Evolutionary conservation across 2,888 invertebrate species (phyloP), one percentile per base, ranked within the genome.

Genomic region (Drosophila suboccidentalis): DNA sequence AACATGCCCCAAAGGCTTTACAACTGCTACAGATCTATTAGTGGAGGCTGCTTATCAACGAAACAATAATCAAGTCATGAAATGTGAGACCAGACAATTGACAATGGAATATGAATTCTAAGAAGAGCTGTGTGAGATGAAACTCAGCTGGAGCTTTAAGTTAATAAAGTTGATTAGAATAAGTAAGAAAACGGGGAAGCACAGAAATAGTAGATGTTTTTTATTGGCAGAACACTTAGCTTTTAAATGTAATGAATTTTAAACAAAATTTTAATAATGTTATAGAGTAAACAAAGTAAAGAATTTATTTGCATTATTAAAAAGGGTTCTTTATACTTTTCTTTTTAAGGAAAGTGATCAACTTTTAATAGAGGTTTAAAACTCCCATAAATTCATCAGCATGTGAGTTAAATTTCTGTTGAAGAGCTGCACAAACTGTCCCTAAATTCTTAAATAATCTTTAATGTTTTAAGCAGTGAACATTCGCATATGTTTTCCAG

Each of bases 21-120:
- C 15, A 61, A 19, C 41, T n/a, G 19, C 50, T 4, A 4, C 8
- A 15, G 43, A 26, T 11, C 15, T 47, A 38, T 46, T 32, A 41
- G 39, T 29, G 59, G 57, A 32, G 53, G 53, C 82, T 15, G 73
- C 86, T 74, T 83, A 83, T 87, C 85, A 73, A 55, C 44, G 50
- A 53, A 72, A 71, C 68, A 77, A 66, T 75, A 70, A 73, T 39
- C 69, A 66, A 71, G 63, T 58, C 76, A 67, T 87, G 87, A 84
- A 82, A 82, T 84, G 78, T 82, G 82, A 83, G 67, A 60, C 15
- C 66, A 32, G 54, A 68, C 63, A 65, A 70, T 60, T 67, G 69
- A 71, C 78, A 73, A 75, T 68, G 47, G 53, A 34, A 58, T 36
- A 47, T 26, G 51, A 43, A 17, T 15, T 26, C 47, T 19, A n/a